phyloP scores from a whole-genome alignment of 1,140 invertebrate genomes.

The Proales similis region DNA sequence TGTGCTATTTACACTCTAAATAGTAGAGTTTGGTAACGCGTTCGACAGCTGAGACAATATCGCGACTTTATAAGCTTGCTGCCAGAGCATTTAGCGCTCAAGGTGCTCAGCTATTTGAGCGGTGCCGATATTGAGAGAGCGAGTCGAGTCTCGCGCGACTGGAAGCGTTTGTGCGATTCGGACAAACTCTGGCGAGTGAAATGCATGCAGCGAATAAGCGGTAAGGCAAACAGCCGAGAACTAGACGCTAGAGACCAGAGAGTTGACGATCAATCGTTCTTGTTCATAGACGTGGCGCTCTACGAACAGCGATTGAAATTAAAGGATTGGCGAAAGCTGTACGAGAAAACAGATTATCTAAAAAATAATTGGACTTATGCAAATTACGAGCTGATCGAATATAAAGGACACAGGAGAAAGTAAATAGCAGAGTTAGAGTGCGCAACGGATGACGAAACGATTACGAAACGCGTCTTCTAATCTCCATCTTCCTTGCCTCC shows the following conservation, averaged over 20 bases:
- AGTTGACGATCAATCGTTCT: not conserved
- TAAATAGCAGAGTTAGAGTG: no score
- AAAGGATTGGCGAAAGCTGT: constrained; percentile 26
- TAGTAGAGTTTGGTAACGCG: not conserved
- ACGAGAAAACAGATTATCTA: constrained; percentile 9
- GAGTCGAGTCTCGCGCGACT: constrained; percentile 45
- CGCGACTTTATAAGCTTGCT: constrained; percentile 45
- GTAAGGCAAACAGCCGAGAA: constrained; percentile 29
- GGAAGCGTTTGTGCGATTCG: constrained; percentile 44
- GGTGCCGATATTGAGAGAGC: constrained; percentile 43
- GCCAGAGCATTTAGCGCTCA: constrained; percentile 44
- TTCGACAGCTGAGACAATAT: constrained; percentile 45
- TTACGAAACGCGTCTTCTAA: no score
- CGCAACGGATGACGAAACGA: no score
- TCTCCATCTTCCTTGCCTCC: no score
- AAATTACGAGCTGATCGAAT: constrained; percentile 23
- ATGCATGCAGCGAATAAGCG: constrained; percentile 42
- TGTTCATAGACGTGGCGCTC: not conserved
- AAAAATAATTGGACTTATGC: constrained; percentile 19
- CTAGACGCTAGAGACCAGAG: no score
- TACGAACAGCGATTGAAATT: not conserved
- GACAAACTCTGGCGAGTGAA: constrained; percentile 46
- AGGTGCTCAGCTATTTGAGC: constrained; percentile 43
- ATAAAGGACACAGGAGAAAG: constrained; percentile 26
- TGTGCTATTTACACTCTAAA: not conserved